These are phyloP conservation scores for Archocentrus centrarchus DNA, from an alignment of 2,113 vertebrate species.

Conservation along the genomic window DNA sequence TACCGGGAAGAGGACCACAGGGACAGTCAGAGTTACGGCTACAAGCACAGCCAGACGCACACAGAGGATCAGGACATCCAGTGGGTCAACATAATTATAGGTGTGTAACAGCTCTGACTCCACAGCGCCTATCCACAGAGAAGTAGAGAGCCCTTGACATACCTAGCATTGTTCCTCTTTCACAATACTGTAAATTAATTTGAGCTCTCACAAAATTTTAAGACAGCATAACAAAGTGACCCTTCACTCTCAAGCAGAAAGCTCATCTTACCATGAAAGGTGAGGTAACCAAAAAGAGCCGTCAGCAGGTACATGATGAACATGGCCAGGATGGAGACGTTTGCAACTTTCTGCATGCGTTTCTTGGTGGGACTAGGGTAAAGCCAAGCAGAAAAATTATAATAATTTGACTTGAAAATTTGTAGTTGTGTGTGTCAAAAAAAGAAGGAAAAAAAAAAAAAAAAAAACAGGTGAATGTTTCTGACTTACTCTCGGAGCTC, in stretches of 20 bases:
- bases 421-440: no score
- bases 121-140: slow-evolving; percentile 72
- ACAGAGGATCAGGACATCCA: slow-evolving; percentile 84
- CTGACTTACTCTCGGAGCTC: slow-evolving; percentile 84
- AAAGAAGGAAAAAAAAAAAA: no score
- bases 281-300: slow-evolving; percentile 89
- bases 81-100: slow-evolving; percentile 80
- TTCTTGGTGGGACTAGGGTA: slow-evolving; percentile 81
- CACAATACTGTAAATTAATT: slow-evolving; percentile 41
- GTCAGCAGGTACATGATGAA: slow-evolving; percentile 90
- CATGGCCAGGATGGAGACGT: slow-evolving; percentile 87
- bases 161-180: neutral
- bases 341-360: slow-evolving; percentile 88
- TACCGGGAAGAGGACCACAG: slow-evolving; percentile 90
- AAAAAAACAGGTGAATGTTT: neutral
- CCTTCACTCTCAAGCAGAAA: slow-evolving; percentile 28
- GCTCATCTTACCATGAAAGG: slow-evolving; percentile 84
- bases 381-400: neutral
- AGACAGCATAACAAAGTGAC: neutral
- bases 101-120: slow-evolving; percentile 87
- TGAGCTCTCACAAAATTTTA: neutral
- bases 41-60: slow-evolving; percentile 87
- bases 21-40: slow-evolving; percentile 88
- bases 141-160: neutral
- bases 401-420: neutral